Conservation (phyloP, 2,797 vertebrate species). For the Novumbra hubbsi region DNA sequence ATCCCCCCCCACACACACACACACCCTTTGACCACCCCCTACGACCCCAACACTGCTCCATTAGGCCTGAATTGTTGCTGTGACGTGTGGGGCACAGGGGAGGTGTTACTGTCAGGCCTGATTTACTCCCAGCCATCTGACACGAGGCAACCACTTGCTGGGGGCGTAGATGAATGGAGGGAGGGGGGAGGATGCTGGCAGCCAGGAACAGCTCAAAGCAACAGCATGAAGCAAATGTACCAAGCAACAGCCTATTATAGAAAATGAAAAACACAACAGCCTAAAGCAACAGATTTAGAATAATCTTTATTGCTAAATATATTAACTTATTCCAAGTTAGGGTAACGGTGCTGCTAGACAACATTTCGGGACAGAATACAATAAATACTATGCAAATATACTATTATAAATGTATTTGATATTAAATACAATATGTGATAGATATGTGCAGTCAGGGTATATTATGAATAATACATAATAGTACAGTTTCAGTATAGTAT, state of each 20-base stretch:
- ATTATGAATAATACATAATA: no score
- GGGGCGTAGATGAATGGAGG: conserved; percentile 17
- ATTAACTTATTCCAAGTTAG: no score
- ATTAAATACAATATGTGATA: no score
- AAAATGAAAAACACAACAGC: conserved; percentile 21
- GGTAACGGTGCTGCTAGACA: no score
- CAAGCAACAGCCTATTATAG: conserved; percentile 62
- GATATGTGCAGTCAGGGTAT: no score
- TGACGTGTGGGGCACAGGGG: conserved; percentile 86
- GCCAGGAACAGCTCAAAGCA: conserved; percentile 27
- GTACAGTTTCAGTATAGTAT: no score
- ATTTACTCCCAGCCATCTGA: conserved; percentile 90
- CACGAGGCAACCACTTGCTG: conserved; percentile 45
- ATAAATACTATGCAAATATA: no score
- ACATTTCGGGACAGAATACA: no score
- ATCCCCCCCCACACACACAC: not conserved
- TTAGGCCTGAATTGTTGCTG: conserved; percentile 89
- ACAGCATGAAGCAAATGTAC: conserved; percentile 46
- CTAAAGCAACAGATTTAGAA: not conserved
- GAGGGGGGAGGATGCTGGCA: conserved; percentile 40
- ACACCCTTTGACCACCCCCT: not conserved
- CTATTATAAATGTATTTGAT: no score
- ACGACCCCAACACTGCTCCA: conserved; percentile 74
- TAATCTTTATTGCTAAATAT: no score
- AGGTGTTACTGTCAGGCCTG: conserved; percentile 89